phyloP scores from a whole-genome alignment of 2,888 invertebrate species.

The Alloscopus bannaensis region DNA sequence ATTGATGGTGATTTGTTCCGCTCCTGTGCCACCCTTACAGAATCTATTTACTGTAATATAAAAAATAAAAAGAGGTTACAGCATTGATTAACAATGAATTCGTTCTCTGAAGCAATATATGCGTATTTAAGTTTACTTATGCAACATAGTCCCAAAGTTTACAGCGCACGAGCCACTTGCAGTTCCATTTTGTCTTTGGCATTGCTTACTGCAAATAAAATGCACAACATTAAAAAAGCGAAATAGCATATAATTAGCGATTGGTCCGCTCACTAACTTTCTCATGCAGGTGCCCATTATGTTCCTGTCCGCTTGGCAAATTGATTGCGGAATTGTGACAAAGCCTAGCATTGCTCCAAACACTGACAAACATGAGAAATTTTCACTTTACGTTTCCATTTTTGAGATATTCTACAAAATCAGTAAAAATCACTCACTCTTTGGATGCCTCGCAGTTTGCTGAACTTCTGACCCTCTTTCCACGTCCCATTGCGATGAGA shows the following conservation, averaged over 20 bases:
- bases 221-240: neutral
- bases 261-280: slow-evolving; percentile 25
- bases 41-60: slow-evolving; percentile 58
- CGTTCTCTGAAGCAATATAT: too few relatives aligned
- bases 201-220: slow-evolving; percentile 33
- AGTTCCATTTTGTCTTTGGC: slow-evolving; percentile 41
- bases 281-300: slow-evolving; percentile 57
- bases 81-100: neutral
- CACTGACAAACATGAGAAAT: too few relatives aligned
- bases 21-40: slow-evolving; percentile 50
- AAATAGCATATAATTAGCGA: neutral
- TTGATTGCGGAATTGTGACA: slow-evolving; percentile 51
- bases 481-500: too few relatives aligned
- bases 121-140: slow-evolving; percentile 62
- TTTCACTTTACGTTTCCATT: slow-evolving; percentile 30
- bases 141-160: slow-evolving; percentile 68
- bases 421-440: neutral
- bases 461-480: neutral
- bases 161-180: slow-evolving; percentile 58
- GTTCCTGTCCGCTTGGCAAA: slow-evolving; percentile 46
- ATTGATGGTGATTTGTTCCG: slow-evolving; percentile 56
- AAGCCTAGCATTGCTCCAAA: slow-evolving; percentile 58
- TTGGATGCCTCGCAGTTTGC: neutral
- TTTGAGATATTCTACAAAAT: neutral
- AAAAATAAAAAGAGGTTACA: too few relatives aligned